Conservation (phyloP, 1,140 invertebrate species). For the Bombus superbus region DNA sequence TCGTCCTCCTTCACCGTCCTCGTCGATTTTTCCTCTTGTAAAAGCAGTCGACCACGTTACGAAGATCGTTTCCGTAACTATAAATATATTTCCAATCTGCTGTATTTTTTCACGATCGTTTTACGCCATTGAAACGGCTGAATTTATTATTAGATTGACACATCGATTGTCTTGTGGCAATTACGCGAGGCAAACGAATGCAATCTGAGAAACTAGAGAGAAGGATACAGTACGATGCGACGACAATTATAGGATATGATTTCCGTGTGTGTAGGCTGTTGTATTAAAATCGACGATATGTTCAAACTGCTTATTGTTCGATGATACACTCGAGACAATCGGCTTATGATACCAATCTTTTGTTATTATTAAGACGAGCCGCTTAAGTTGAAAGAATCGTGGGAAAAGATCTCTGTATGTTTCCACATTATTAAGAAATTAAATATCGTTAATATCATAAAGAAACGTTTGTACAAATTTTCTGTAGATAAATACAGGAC, state of each 20-base stretch:
- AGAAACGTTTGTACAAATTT: not conserved
- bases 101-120: not conserved
- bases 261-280: not conserved
- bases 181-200: not conserved
- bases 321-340: not conserved
- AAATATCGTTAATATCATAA: not conserved
- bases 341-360: not conserved
- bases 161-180: not conserved
- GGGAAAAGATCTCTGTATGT: not conserved
- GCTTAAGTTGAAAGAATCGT: not conserved
- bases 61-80: not conserved
- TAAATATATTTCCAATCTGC: not conserved
- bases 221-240: not conserved
- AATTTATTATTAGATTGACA: not conserved
- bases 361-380: not conserved
- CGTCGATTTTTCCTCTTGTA: not conserved
- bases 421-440: no score
- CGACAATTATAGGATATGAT: not conserved
- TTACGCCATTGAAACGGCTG: not conserved
- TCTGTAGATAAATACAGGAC: not conserved
- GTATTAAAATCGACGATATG: not conserved
- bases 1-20: not conserved
- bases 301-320: conserved; percentile 7
- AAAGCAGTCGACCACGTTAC: not conserved
- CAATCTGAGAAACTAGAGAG: not conserved